Evolutionary conservation across 37 sponge, comb jelly and placozoan genomes (phyloP), one percentile per base, ranked within the genome.

Genomic region (Beroe forskalii): DNA sequence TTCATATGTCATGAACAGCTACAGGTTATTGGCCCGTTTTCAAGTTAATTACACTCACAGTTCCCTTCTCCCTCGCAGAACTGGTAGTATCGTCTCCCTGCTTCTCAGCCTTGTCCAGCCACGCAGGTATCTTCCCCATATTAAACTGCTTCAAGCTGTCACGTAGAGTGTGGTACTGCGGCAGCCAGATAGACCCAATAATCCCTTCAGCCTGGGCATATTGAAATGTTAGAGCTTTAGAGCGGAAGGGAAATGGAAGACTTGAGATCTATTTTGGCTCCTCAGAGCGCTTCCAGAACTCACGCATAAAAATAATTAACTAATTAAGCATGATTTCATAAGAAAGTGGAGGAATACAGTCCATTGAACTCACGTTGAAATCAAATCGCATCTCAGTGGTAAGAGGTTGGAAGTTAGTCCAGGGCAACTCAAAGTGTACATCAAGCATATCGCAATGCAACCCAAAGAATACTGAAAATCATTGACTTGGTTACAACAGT

Each of bases 321-420:
- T n/a, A n/a, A n/a, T n/a, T n/a, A n/a, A n/a, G n/a, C n/a, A n/a
- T n/a, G n/a, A n/a, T n/a, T n/a, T n/a, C n/a, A n/a, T n/a, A n/a
- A n/a, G n/a, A n/a, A n/a, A n/a, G n/a, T n/a, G n/a, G n/a, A n/a
- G n/a, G n/a, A n/a, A n/a, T n/a, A n/a, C n/a, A n/a, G n/a, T n/a
- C n/a, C n/a, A n/a, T n/a, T n/a, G n/a, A n/a, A n/a, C 72, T 69
- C 19, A 69, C 72, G 19, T 69, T 69, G 55, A 80, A 80, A 25
- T 44, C 55, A 24, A 80, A 80, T 17, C 44, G 20, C 9, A 80
- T 1, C 22, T 41, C 55, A 12, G 86, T 44, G 24, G 86, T 80
- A 33, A 38, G 38, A 43, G 86, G 86, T 43, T 80, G 86, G 48
- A 33, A 80, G 86, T 80, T 44, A 23, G 86, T 80, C 86, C 86